Conservation (phyloP, 2,888 invertebrate genomes). For the Punctoribates punctum region DNA sequence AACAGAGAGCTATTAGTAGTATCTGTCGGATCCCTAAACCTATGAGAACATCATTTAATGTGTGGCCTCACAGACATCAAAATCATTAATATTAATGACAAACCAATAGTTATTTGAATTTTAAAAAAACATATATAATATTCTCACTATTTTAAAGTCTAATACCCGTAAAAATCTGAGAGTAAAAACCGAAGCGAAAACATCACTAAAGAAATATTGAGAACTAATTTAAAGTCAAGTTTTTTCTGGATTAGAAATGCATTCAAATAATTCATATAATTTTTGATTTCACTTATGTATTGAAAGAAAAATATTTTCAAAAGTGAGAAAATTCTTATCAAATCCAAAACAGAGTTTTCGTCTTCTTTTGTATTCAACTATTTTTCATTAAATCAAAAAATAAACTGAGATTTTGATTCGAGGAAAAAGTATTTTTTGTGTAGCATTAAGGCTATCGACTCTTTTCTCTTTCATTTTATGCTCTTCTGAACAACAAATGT, state of each 20-base stretch:
- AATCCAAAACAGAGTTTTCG: neutral
- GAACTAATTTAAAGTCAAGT: no score
- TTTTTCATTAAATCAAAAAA: neutral
- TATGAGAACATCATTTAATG: no score
- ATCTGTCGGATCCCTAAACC: no score
- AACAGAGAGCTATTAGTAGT: no score
- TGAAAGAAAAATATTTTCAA: neutral
- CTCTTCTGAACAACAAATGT: neutral
- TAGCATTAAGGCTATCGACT: neutral
- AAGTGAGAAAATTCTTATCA: neutral
- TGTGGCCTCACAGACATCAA: neutral
- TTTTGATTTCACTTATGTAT: neutral
- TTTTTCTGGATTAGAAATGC: neutral
- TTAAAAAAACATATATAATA: neutral
- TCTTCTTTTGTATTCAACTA: neutral
- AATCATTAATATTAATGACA: conserved; percentile 10
- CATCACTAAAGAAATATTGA: no score
- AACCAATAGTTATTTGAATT: neutral
- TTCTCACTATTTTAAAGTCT: no score
- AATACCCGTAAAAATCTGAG: no score
- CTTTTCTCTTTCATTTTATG: neutral
- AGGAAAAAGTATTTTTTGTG: neutral
- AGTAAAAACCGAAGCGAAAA: no score
- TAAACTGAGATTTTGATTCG: neutral
- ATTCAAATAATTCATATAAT: neutral